These are phyloP conservation scores for Ochotona princeps DNA, from an alignment of 2,113 vertebrate genomes.

Conservation along the genomic window DNA sequence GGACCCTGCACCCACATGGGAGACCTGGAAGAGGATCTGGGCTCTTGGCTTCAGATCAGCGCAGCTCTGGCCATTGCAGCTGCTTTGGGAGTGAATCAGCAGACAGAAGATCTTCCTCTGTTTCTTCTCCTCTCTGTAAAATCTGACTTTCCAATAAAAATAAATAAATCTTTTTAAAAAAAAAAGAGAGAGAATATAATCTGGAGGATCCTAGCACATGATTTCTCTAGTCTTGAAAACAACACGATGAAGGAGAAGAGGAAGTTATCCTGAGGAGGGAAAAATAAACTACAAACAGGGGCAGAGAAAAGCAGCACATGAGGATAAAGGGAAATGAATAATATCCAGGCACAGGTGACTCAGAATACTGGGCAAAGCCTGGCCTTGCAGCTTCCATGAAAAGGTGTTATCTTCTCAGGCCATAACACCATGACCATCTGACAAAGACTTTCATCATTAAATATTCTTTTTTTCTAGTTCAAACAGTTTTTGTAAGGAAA, in stretches of 20 bases:
- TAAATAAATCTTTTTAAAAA: too few species aligned
- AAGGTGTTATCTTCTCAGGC: constrained; percentile 5
- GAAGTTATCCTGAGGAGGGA: constrained; percentile 11
- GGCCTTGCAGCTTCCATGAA: neutral
- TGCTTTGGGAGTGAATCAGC: too few species aligned
- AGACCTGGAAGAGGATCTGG: too few species aligned
- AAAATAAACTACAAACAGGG: constrained; percentile 6
- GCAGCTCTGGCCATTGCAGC: too few species aligned
- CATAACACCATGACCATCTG: neutral
- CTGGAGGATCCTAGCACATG: neutral
- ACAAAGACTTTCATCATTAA: constrained; percentile 6
- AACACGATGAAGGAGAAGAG: neutral
- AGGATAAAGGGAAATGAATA: constrained; percentile 23
- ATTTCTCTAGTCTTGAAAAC: constrained; percentile 19
- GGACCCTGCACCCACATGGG: too few species aligned
- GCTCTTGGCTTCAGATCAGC: too few species aligned
- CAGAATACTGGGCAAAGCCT: constrained; percentile 15
- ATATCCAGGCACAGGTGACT: constrained; percentile 22
- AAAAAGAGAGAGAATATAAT: neutral
- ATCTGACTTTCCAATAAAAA: too few species aligned
- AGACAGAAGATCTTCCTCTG: too few species aligned
- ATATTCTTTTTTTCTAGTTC: constrained; percentile 3
- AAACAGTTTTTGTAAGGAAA: constrained; percentile 36
- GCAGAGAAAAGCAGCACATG: constrained; percentile 14
- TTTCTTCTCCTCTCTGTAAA: too few species aligned